Conservation (phyloP, 2,888 invertebrate genomes). For the Hypolimnas misippus region DNA sequence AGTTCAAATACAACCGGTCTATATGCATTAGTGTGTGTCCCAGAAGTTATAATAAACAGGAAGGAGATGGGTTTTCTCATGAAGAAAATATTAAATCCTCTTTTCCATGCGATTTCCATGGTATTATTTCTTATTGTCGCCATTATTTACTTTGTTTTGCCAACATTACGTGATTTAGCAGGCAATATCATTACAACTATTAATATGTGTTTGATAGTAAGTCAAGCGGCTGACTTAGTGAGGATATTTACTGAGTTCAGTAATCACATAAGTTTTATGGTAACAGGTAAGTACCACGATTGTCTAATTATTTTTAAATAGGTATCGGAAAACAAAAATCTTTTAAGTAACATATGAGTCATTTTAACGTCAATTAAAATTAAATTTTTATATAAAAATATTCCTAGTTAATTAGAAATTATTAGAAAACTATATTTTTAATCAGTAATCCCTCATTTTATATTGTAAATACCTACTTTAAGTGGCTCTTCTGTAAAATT, state of each 20-base stretch:
- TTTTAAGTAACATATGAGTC: no score
- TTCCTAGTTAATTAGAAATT: no score
- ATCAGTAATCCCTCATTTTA: no score
- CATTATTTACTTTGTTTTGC: conserved; percentile 92
- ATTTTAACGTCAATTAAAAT: no score
- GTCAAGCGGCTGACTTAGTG: conserved; percentile 90
- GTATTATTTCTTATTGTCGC: conserved; percentile 88
- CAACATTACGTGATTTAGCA: conserved; percentile 91
- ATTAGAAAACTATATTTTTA: no score
- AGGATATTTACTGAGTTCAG: conserved; percentile 91
- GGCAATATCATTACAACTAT: conserved; percentile 94
- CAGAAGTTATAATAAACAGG: conserved; percentile 89
- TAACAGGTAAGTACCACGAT: conserved; percentile 92
- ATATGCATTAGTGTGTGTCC: conserved; percentile 90
- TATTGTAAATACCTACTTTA: no score
- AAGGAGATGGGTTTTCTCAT: conserved; percentile 89
- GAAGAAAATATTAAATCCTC: conserved; percentile 89
- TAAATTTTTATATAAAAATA: no score
- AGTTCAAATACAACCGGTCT: conserved; percentile 83
- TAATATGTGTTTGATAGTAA: conserved; percentile 89
- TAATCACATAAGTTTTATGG: conserved; percentile 91
- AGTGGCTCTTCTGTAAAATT: no score
- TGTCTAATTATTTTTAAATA: no score
- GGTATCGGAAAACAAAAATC: no score
- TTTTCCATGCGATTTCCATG: conserved; percentile 90